Evolutionary conservation across 2,113 vertebrate genomes (phyloP).

Genomic region (Rhinolophus ferrumequinum): DNA sequence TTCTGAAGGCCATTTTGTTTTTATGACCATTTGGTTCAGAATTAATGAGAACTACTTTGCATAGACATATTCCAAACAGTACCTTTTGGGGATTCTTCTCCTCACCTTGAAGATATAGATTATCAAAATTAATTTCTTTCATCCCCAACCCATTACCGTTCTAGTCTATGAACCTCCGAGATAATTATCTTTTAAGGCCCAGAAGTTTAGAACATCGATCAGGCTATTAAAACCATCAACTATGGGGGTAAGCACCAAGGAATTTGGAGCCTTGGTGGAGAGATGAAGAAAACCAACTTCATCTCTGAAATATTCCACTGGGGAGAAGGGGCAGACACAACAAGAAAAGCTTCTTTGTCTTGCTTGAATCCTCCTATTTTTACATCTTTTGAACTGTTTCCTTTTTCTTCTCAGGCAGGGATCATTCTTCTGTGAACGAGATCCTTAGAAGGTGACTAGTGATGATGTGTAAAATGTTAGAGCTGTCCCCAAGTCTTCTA

Average conservation of each 20-base stretch:
- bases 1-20: slow-evolving; percentile 70
- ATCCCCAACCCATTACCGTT: not conserved
- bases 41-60: slow-evolving; percentile 68
- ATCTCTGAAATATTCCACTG: not conserved
- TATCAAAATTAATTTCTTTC: not conserved
- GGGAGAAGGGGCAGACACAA: not conserved
- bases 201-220: slow-evolving; percentile 23
- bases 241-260: not conserved
- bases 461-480: not conserved
- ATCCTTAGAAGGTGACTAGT: not conserved
- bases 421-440: not conserved
- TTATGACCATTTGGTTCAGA: slow-evolving; percentile 63
- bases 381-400: not conserved
- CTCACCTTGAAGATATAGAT: slow-evolving; percentile 46
- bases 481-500: not conserved
- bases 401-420: not conserved
- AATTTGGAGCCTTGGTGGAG: not conserved
- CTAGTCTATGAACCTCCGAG: slow-evolving; percentile 26
- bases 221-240: slow-evolving; percentile 36
- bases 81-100: slow-evolving; percentile 40
- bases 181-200: slow-evolving; percentile 47
- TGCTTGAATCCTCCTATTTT: not conserved
- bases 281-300: not conserved
- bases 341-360: not conserved
- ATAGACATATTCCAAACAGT: slow-evolving; percentile 34